Percentiles rank a stretch among this genome's conserved stretches.
These are phyloP conservation scores for Pandemis cinnamomeana DNA, from an alignment of 2,888 invertebrate genomes.

Conservation along the genomic window DNA sequence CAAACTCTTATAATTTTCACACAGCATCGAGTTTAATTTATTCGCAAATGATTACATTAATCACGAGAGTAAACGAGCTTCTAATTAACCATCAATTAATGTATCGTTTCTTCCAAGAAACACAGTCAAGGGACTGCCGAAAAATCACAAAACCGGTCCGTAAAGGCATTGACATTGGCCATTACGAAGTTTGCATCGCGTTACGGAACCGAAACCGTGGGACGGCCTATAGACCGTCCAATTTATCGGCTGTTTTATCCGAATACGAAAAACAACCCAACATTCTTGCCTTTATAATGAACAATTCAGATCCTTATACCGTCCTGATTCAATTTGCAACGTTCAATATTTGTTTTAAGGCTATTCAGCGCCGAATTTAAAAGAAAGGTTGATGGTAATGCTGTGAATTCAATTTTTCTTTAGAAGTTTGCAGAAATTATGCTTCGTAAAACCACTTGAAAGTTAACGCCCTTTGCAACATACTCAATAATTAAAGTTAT, in stretches of 20 bases:
- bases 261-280: constrained; percentile 48
- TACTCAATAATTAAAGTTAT: background rate
- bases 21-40: background rate
- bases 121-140: constrained; percentile 20
- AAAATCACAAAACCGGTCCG: constrained; percentile 59
- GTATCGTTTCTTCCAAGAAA: constrained; percentile 33
- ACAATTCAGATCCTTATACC: constrained; percentile 30
- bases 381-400: constrained; percentile 20
- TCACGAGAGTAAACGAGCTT: constrained; percentile 30
- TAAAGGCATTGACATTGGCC: constrained; percentile 70
- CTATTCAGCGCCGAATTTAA: constrained; percentile 10
- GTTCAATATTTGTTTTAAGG: constrained; percentile 24
- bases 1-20: background rate
- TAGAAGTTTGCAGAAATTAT: background rate
- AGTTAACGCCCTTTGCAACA: background rate
- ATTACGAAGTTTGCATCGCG: constrained; percentile 73
- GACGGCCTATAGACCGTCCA: constrained; percentile 57
- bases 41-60: constrained; percentile 12
- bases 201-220: constrained; percentile 54
- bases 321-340: constrained; percentile 28
- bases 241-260: constrained; percentile 66
- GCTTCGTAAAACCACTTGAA: background rate
- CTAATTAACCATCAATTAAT: constrained; percentile 34
- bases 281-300: constrained; percentile 51
- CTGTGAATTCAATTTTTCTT: background rate